Conservation (phyloP, 2,113 vertebrate species). For the Grammomys dolichurus region DNA sequence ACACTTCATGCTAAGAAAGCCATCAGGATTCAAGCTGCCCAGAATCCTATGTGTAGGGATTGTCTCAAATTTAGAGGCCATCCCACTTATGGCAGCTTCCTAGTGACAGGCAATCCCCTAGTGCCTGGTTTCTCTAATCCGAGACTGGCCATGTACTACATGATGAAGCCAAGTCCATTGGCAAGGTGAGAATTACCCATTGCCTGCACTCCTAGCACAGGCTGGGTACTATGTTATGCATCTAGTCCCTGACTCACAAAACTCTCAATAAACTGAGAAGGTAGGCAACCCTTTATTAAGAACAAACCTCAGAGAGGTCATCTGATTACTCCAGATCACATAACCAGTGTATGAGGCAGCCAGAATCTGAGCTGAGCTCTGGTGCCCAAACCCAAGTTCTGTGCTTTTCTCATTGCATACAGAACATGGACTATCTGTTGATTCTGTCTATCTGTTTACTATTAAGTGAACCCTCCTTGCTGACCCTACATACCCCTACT, state of each 20-base stretch:
- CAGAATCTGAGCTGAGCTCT: background rate
- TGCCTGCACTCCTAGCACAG: rapidly evolving
- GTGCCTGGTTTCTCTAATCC: background rate
- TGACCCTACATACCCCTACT: background rate
- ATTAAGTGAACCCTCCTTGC: background rate
- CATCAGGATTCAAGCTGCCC: background rate
- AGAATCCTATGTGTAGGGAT: background rate
- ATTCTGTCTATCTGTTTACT: background rate
- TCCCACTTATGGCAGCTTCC: background rate
- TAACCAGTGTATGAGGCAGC: background rate
- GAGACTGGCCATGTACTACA: background rate
- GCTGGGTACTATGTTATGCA: too few relatives aligned
- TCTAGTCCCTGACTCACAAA: background rate
- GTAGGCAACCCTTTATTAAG: background rate
- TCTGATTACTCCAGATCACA: background rate
- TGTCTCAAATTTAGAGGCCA: background rate
- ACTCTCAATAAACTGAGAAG: background rate
- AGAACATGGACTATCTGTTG: background rate
- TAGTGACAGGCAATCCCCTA: background rate
- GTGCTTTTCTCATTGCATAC: too few relatives aligned
- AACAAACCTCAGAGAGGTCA: background rate
- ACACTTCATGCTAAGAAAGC: background rate
- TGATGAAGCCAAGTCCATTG: background rate
- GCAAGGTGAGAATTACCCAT: background rate
- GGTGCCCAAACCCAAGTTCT: background rate